Base-by-base conservation (phyloP, 1,140 invertebrate genomes). In the Drosophila sp. region DNA sequence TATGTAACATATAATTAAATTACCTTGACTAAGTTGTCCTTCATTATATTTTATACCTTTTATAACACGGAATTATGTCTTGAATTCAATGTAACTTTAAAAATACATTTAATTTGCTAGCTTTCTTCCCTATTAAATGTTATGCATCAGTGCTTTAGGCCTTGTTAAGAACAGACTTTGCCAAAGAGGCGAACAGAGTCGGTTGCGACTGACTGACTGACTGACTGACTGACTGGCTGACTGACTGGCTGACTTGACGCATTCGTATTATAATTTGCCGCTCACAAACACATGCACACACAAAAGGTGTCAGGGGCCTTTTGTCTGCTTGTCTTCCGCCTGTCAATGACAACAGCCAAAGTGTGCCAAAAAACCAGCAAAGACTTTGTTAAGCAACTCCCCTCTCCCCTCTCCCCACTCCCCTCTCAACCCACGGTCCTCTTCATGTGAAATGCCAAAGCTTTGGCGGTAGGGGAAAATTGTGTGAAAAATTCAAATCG, bases 401-500 rank as follows among this genome's bases (percentile, higher is more conserved):
- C 32, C n/a, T 14, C 40, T 29, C 27, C 18, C n/a, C 9, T n/a
- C 8, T 21, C 14, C n/a, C 32, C n/a, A 27, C 40, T 29, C 27
- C 18, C n/a, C 9, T n/a, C 8, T 21, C 14, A 0, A 1, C n/a
- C 8, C 25, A 8, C 9, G n/a, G n/a, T n/a, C 54, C 8, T 8
- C 41, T 45, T 14, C 58, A 4, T n/a, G n/a, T n/a, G n/a, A 62
- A 59, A 67, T 62, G 76, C 62, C 38, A 78, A 36, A 45, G 56
- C 13, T 62, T 43, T 50, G 57, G 38, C 56, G 64, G 27, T 32
- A 38, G 64, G 64, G 65, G 62, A 77, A 83, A 78, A 81, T 82
- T 87, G 82, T 82, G 82, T 76, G 78, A 86, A 89, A 86, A 87
- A 86, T 86, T 89, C 78, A 86, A 86, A 86, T 86, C 66, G 62